Evolutionary conservation across 2,797 vertebrate genomes (phyloP).

Genomic region (Labeo calbasu): DNA sequence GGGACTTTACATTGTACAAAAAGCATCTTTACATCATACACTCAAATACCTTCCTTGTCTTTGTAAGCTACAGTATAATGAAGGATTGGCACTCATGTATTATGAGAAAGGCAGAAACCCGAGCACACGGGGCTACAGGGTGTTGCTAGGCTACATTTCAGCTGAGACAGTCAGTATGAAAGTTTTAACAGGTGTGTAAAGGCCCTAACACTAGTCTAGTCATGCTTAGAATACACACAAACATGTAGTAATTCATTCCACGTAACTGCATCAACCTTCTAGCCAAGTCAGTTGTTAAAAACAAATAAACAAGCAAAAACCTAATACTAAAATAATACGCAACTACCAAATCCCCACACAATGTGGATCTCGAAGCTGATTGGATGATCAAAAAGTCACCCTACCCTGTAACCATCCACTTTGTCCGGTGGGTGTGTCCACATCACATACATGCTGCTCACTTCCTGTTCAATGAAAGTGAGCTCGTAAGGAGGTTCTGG

Average conservation of each 20-base stretch:
- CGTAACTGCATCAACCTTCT: neutral
- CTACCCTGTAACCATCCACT: conserved; percentile 84
- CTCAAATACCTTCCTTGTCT: neutral
- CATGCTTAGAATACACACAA: conserved; percentile 12
- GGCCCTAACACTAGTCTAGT: neutral
- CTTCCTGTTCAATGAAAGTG: conserved; percentile 76
- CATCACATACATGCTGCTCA: conserved; percentile 79
- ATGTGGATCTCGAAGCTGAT: neutral
- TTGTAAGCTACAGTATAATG: conserved; percentile 35
- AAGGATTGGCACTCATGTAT: conserved; percentile 53
- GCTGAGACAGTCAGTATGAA: conserved; percentile 81
- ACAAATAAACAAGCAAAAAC: neutral
- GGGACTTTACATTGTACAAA: neutral
- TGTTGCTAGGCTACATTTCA: conserved; percentile 82
- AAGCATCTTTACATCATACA: neutral
- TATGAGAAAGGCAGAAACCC: conserved; percentile 88
- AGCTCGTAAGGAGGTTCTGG: conserved; percentile 81
- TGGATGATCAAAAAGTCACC: conserved; percentile 29
- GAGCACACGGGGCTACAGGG: conserved; percentile 77
- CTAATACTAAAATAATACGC: neutral
- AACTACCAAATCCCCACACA: neutral
- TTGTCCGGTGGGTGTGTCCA: conserved; percentile 81
- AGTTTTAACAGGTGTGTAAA: conserved; percentile 76
- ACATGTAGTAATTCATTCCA: neutral
- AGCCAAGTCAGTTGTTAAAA: neutral